phyloP scores from a whole-genome alignment of 2,888 invertebrate species.

The Mayetiola destructor region DNA sequence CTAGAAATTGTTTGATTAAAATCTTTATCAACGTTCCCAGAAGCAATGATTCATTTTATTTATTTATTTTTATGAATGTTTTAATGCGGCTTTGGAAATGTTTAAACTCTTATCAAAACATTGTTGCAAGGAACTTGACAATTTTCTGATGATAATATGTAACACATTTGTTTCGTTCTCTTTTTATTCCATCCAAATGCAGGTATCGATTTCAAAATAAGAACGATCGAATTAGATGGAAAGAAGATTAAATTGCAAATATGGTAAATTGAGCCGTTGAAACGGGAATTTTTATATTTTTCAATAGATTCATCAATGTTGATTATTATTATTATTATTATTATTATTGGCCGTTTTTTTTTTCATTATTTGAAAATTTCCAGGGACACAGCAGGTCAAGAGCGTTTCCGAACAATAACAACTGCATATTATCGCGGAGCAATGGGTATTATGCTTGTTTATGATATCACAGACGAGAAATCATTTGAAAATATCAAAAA shows the following conservation, averaged over 20 bases:
- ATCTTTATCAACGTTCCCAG: too few relatives aligned
- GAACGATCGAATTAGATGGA: conserved; percentile 94
- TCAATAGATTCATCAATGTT: too few relatives aligned
- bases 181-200: conserved; percentile 20
- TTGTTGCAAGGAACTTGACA: too few relatives aligned
- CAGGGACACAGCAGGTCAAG: conserved; percentile 99
- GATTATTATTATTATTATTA: too few relatives aligned
- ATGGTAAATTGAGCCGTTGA: conserved; percentile 54
- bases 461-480: conserved; percentile 98
- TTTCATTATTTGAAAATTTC: conserved; percentile 18
- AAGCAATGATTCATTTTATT: too few relatives aligned
- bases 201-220: conserved; percentile 99
- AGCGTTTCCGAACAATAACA: conserved; percentile 95
- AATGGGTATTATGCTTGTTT: conserved; percentile 94
- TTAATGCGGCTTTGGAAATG: too few relatives aligned
- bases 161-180: too few relatives aligned
- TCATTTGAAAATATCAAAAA: conserved; percentile 98
- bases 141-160: too few relatives aligned
- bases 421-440: conserved; percentile 99
- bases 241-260: conserved; percentile 98
- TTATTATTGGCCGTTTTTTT: not conserved
- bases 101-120: too few relatives aligned
- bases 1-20: too few relatives aligned
- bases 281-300: too few relatives aligned
- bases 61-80: too few relatives aligned